Evolutionary conservation across 2,797 vertebrate genomes (phyloP).

Genomic region (Rhynchonycteris naso): DNA sequence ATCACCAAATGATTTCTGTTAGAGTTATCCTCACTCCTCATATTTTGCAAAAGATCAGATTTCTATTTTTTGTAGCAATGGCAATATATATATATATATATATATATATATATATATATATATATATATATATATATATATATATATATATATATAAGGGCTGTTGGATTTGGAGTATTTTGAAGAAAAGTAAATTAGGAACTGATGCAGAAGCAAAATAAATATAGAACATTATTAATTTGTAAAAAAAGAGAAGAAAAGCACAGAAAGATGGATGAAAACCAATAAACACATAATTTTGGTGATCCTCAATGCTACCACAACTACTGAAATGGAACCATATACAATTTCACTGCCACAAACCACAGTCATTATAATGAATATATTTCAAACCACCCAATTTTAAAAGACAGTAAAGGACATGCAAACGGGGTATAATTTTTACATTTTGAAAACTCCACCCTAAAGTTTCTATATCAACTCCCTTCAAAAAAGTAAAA

Average conservation of each 20-base stretch:
- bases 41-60: background rate
- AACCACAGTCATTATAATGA: background rate
- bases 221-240: constrained; percentile 35
- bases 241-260: constrained; percentile 29
- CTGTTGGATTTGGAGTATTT: background rate
- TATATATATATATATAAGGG: background rate
- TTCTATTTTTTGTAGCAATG: background rate
- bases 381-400: constrained; percentile 15
- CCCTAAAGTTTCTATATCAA: background rate
- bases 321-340: background rate
- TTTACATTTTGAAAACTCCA: constrained; percentile 23
- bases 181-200: constrained; percentile 35
- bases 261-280: background rate
- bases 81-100: background rate
- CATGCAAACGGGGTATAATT: background rate
- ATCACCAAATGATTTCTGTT: background rate
- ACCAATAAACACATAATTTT: constrained; percentile 24
- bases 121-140: background rate
- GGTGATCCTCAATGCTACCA: background rate
- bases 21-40: background rate
- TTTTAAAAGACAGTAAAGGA: background rate
- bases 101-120: background rate
- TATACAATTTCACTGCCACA: background rate
- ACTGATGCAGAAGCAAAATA: constrained; percentile 21
- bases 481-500: constrained; percentile 18